These are phyloP conservation scores for Heteromurus nitidus DNA, from an alignment of 2,888 invertebrate species.

Conservation along the genomic window DNA sequence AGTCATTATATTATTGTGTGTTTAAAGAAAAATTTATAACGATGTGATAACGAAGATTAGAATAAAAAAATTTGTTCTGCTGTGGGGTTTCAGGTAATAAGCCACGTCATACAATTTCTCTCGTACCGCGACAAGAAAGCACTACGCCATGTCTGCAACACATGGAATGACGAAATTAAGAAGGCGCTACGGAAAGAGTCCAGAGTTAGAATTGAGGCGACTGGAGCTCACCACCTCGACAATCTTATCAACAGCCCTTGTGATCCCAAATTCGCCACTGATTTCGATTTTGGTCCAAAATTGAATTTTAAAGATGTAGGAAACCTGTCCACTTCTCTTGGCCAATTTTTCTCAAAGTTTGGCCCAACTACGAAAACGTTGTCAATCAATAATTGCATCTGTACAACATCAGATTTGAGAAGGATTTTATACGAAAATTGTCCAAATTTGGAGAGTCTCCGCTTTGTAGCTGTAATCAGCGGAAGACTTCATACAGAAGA, in stretches of 20 bases:
- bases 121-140: conserved; percentile 33
- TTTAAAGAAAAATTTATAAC: neutral
- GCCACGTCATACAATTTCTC: conserved; percentile 51
- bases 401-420: conserved; percentile 46
- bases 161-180: conserved; percentile 60
- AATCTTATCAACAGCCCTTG: conserved; percentile 32
- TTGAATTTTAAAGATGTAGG: neutral
- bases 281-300: conserved; percentile 51
- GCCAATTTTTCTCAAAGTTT: neutral
- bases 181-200: conserved; percentile 38
- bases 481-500: conserved; percentile 54
- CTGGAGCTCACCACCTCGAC: conserved; percentile 13
- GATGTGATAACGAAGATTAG: neutral
- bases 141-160: conserved; percentile 46
- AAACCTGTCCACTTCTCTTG: neutral
- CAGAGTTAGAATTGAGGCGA: conserved; percentile 17
- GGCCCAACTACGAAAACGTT: conserved; percentile 59
- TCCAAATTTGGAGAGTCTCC: conserved; percentile 55
- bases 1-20: neutral
- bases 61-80: neutral
- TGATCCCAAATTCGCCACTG: conserved; percentile 14
- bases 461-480: conserved; percentile 49
- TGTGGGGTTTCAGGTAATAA: conserved; percentile 48
- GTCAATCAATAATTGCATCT: conserved; percentile 60
- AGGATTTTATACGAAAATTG: conserved; percentile 55